A percentile compares a stretch with the other conserved stretches of the same genome.
Conservation (phyloP, 2,797 vertebrate genomes). For the Halcyon chelicuti region DNA sequence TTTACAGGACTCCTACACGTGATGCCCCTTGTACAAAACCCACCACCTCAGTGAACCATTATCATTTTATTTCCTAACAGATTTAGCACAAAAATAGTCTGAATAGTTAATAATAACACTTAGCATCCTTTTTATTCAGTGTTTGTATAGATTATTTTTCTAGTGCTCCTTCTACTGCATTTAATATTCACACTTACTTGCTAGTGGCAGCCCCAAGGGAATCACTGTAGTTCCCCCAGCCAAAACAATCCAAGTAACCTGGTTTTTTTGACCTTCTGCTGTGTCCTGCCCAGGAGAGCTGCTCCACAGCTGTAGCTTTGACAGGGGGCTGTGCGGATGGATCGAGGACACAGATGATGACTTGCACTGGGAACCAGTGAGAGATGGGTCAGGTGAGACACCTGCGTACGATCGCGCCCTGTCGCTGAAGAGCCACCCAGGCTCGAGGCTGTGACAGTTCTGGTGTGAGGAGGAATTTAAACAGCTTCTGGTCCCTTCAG, state of each 20-base stretch:
- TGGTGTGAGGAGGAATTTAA: neutral
- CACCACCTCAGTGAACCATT: neutral
- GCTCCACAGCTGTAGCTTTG: conserved; percentile 93
- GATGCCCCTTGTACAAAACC: neutral
- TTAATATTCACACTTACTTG: neutral
- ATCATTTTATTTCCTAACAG: neutral
- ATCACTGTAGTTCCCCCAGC: neutral
- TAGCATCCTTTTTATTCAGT: neutral
- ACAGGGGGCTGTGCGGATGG: conserved; percentile 93
- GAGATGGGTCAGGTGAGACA: conserved; percentile 85
- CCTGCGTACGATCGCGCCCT: fast-evolving
- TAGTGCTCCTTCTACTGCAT: neutral
- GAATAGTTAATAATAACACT: neutral
- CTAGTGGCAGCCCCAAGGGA: neutral
- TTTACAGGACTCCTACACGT: neutral
- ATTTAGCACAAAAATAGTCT: neutral
- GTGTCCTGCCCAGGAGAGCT: conserved; percentile 80
- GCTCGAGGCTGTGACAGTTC: neutral
- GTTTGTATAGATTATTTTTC: neutral
- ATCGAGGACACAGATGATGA: conserved; percentile 89
- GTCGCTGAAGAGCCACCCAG: neutral
- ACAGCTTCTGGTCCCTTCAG: neutral
- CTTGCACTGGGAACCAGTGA: conserved; percentile 91
- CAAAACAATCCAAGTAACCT: neutral
- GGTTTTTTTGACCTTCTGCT: neutral